Evolutionary conservation across 2,797 vertebrate species (phyloP), one percentile per base, ranked within the genome.

Genomic region (Rhynchonycteris naso): DNA sequence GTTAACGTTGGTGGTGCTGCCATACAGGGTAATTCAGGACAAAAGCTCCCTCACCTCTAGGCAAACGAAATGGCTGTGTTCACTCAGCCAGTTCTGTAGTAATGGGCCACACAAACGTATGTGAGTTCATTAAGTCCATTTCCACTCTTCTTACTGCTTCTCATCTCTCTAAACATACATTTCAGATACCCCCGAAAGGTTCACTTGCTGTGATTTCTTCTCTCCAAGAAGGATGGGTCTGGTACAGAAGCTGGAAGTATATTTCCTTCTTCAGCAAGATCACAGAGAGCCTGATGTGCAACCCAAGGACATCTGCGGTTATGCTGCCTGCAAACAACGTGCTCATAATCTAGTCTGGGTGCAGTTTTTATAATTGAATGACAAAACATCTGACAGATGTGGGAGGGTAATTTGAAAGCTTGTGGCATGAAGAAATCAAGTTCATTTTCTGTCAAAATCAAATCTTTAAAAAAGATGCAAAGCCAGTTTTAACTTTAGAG

Each of bases 401-500:
- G 88, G 97, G 79, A 96, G 81, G 26, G 33, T 97, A 95, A 95
- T 98, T 97, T 96, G 88, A 97, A 94, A 97, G 74, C 86, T 97
- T 68, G 71, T 84, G 74, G 58, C 68, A 94, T 43, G 90, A 96
- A 96, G 96, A 97, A 97, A 97, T 96, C 92, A 98, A 97, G 93
- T 96, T 97, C 94, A 81, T 94, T 98, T 98, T 85, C 84, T 96
- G 65, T 95, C 95, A 98, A 90, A 96, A 94, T 97, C 82, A 88
- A 69, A 33, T 96, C 92, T 95, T 90, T 38, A 79, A 95, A 94
- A 87, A 59, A 71, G 74, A 58, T 88, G 28, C 50, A 93, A 84
- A 95, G 50, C 59, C 74, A 43, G 24, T 47, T 63, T 13, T 89
- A 50, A 50, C 72, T 81, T 90, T 79, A 11, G 81, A 72, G n/a